Conservation (phyloP, 2,113 vertebrate species). For the Pelvicachromis taeniatus region DNA sequence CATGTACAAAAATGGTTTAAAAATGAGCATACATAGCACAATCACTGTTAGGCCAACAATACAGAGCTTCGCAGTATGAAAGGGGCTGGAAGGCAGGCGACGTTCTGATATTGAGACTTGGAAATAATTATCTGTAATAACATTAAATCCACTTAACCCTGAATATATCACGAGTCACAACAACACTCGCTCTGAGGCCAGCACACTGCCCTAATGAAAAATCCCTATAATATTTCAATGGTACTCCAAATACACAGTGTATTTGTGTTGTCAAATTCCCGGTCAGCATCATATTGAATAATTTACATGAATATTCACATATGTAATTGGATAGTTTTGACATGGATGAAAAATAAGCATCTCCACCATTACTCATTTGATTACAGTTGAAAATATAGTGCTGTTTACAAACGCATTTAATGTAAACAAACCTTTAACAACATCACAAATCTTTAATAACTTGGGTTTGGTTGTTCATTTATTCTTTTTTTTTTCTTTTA, state of each 20-base stretch:
- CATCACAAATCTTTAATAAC: conserved; percentile 35
- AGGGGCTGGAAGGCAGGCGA: conserved; percentile 73
- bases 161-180: conserved; percentile 62
- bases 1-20: conserved; percentile 81
- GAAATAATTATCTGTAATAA: conserved; percentile 55
- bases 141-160: conserved; percentile 69
- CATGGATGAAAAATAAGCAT: conserved; percentile 44
- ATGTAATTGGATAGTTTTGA: conserved; percentile 24
- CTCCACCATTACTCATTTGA: conserved; percentile 8
- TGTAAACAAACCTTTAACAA: conserved; percentile 46
- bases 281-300: conserved; percentile 11
- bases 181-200: conserved; percentile 48
- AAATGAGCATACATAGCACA: conserved; percentile 76
- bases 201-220: conserved; percentile 9
- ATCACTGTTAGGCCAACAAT: conserved; percentile 73
- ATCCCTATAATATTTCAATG: background rate
- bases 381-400: conserved; percentile 51
- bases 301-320: conserved; percentile 49
- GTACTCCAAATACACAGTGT: background rate
- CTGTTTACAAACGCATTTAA: conserved; percentile 43
- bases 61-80: conserved; percentile 71
- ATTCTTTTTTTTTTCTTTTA: background rate
- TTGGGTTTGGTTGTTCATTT: background rate
- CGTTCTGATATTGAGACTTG: conserved; percentile 65
- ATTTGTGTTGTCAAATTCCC: conserved; percentile 18